phyloP scores from a whole-genome alignment of 2,113 vertebrate species.

The Cranoglanis bouderius region DNA sequence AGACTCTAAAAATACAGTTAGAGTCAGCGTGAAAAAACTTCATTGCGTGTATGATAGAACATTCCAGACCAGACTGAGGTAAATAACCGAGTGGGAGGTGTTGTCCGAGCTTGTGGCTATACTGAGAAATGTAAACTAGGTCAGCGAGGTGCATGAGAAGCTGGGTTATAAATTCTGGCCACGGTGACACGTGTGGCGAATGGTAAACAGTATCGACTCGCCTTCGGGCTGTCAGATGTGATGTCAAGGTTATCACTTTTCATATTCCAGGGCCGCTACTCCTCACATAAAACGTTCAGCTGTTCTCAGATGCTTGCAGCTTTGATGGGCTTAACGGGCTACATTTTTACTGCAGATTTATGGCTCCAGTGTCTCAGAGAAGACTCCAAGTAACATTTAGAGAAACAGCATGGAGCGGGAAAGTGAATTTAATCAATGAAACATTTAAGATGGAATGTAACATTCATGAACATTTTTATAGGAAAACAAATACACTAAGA shows the following conservation, averaged over 20 bases:
- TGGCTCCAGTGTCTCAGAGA: background rate
- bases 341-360: background rate
- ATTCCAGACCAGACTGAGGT: conserved; percentile 13
- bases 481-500: background rate
- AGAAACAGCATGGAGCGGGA: background rate
- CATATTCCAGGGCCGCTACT: conserved; percentile 1
- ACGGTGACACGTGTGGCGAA: conserved; percentile 27
- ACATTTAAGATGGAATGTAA: background rate
- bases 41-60: background rate
- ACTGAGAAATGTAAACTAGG: conserved; percentile 39
- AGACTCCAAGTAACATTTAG: background rate
- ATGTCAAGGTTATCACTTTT: conserved; percentile 42
- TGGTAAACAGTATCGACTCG: conserved; percentile 35
- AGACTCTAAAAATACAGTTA: conserved; percentile 19
- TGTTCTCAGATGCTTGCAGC: conserved; percentile 30
- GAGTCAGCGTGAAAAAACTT: background rate
- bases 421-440: background rate
- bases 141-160: conserved; percentile 8
- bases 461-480: background rate
- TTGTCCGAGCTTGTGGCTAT: conserved; percentile 34
- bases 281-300: conserved; percentile 12
- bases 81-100: conserved; percentile 30
- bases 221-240: conserved; percentile 27
- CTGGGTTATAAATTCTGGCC: conserved; percentile 17
- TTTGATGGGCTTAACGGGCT: conserved; percentile 11